These are phyloP conservation scores for Odocoileus virginianus DNA, from an alignment of 2,113 vertebrate species.

Conservation along the genomic window DNA sequence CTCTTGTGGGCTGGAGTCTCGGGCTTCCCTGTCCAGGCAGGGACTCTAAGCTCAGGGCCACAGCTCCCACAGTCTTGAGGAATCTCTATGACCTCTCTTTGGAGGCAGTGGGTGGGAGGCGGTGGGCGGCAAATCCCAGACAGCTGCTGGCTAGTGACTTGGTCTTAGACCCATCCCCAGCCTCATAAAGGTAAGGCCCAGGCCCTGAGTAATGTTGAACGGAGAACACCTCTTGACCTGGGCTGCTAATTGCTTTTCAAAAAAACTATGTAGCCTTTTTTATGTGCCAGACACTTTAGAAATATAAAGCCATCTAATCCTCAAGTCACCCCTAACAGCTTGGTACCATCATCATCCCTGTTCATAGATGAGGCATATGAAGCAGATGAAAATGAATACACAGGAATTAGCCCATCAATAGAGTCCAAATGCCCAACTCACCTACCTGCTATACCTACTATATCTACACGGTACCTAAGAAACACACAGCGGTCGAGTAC, in stretches of 20 bases:
- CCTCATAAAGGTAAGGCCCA: neutral
- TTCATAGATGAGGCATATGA: neutral
- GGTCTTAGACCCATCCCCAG: neutral
- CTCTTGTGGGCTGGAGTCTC: neutral
- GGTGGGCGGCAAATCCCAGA: neutral
- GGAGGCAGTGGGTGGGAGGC: neutral
- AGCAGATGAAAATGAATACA: neutral
- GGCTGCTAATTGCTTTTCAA: neutral
- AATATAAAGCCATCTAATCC: neutral
- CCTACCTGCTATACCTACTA: neutral
- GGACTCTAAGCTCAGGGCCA: neutral
- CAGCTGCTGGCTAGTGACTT: neutral
- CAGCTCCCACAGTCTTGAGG: neutral
- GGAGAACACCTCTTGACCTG: neutral
- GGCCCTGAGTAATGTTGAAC: neutral
- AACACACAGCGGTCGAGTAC: accelerated
- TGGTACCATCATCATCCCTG: neutral
- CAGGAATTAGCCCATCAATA: neutral
- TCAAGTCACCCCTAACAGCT: neutral
- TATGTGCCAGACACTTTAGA: neutral
- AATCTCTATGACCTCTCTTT: neutral
- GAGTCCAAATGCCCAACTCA: neutral
- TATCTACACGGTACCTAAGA: too few relatives aligned
- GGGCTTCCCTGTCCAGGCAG: neutral
- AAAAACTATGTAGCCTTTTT: neutral